Evolutionary conservation across 2,113 vertebrate species (phyloP).

Genomic region (Eonycteris spelaea): DNA sequence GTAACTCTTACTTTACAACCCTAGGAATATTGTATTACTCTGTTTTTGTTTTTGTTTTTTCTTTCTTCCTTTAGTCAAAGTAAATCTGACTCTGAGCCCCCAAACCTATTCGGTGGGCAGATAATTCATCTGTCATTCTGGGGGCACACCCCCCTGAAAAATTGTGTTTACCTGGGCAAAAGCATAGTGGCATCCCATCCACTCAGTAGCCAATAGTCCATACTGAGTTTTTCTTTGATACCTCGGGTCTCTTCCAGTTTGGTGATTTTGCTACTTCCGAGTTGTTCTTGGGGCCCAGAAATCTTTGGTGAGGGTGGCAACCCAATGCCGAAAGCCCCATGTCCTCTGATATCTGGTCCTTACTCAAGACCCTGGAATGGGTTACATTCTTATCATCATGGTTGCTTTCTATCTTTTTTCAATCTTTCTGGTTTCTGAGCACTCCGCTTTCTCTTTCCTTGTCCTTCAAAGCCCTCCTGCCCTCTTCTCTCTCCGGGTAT

Average conservation of each 20-base stretch:
- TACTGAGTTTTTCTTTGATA: neutral
- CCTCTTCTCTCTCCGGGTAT: neutral
- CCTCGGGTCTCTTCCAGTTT: neutral
- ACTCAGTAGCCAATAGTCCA: neutral
- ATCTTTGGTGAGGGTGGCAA: neutral
- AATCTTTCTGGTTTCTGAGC: neutral
- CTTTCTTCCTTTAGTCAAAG: neutral
- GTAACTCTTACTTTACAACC: neutral
- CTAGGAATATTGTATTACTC: neutral
- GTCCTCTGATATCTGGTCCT: neutral
- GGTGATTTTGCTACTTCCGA: constrained; percentile 7
- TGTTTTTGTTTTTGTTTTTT: neutral
- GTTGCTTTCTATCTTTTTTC: neutral
- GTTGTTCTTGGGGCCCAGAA: neutral
- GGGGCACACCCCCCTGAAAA: neutral
- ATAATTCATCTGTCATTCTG: neutral
- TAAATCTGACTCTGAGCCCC: neutral
- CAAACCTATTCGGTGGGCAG: neutral
- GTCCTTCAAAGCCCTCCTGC: neutral
- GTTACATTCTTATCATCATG: neutral
- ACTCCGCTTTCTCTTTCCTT: neutral
- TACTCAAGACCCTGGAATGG: neutral
- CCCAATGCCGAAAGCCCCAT: neutral
- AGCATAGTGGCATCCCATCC: neutral
- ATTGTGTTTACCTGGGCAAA: neutral